Conservation (phyloP, 2,113 vertebrate genomes). For the Ancistrus triradiatus region DNA sequence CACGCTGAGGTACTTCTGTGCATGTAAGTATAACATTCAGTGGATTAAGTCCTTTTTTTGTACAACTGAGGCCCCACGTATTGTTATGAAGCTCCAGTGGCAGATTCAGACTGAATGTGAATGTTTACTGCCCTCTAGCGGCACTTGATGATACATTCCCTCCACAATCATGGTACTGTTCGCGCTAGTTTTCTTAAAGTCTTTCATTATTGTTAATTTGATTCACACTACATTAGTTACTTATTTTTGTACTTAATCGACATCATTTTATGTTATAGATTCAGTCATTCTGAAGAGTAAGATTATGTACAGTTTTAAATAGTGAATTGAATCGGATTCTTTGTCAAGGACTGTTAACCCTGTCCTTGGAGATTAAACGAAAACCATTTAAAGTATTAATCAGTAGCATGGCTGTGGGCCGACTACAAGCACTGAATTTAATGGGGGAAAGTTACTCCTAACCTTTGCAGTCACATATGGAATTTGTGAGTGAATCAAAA, state of each 20-base stretch:
- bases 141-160: slow-evolving; percentile 63
- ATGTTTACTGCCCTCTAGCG: slow-evolving; percentile 69
- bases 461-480: too few species aligned
- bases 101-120: slow-evolving; percentile 63
- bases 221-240: slow-evolving; percentile 34
- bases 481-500: background rate
- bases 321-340: slow-evolving; percentile 4
- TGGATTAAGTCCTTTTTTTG: slow-evolving; percentile 19
- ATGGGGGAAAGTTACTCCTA: too few species aligned
- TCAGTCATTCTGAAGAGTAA: slow-evolving; percentile 12
- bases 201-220: slow-evolving; percentile 30
- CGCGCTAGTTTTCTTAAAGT: slow-evolving; percentile 41
- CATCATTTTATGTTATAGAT: slow-evolving; percentile 27
- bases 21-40: slow-evolving; percentile 44
- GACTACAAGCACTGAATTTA: too few species aligned
- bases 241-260: slow-evolving; percentile 35
- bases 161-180: slow-evolving; percentile 42
- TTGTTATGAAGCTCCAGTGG: slow-evolving; percentile 41
- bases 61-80: slow-evolving; percentile 20
- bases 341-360: slow-evolving; percentile 1
- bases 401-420: slow-evolving; percentile 28
- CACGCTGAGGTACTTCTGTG: slow-evolving; percentile 43
- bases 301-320: slow-evolving; percentile 7
- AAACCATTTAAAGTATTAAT: slow-evolving; percentile 26
- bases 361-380: slow-evolving; percentile 21